Evolutionary conservation across 2,888 invertebrate genomes (phyloP).

Genomic region (Subacronicta megacephala): DNA sequence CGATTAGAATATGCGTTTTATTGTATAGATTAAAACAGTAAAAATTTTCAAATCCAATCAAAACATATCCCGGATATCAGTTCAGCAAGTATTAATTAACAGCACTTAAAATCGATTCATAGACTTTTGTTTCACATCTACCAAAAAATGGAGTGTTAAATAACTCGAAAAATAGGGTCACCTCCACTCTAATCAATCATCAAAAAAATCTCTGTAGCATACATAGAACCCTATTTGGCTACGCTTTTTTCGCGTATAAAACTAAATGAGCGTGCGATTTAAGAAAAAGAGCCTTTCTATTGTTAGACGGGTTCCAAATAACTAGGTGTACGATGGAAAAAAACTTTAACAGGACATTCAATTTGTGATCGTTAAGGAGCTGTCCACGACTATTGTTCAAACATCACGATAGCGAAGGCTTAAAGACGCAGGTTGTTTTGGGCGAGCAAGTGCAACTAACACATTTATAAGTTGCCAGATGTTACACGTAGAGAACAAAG

Average conservation of each 20-base stretch:
- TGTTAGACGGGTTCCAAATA: slow-evolving; percentile 61
- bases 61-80: slow-evolving; percentile 3
- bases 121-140: slow-evolving; percentile 14
- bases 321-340: slow-evolving; percentile 71
- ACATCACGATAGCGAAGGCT: slow-evolving; percentile 57
- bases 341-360: slow-evolving; percentile 72
- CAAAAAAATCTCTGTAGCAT: slow-evolving; percentile 68
- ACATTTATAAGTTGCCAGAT: not conserved
- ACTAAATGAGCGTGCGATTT: slow-evolving; percentile 53
- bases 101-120: slow-evolving; percentile 1
- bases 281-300: slow-evolving; percentile 64
- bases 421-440: slow-evolving; percentile 22
- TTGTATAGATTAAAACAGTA: slow-evolving; percentile 9
- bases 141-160: slow-evolving; percentile 3
- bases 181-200: slow-evolving; percentile 59
- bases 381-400: slow-evolving; percentile 71
- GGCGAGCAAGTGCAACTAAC: slow-evolving; percentile 23
- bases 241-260: slow-evolving; percentile 76
- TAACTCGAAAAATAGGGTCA: slow-evolving; percentile 13
- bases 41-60: slow-evolving; percentile 26
- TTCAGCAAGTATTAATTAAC: not conserved
- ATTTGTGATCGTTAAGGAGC: slow-evolving; percentile 76
- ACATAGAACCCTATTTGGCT: slow-evolving; percentile 68
- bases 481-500: not conserved
- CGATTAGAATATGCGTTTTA: slow-evolving; percentile 19